These are phyloP conservation scores for Petrocephalus sullivani DNA, from an alignment of 2,797 vertebrate species.

Conservation along the genomic window DNA sequence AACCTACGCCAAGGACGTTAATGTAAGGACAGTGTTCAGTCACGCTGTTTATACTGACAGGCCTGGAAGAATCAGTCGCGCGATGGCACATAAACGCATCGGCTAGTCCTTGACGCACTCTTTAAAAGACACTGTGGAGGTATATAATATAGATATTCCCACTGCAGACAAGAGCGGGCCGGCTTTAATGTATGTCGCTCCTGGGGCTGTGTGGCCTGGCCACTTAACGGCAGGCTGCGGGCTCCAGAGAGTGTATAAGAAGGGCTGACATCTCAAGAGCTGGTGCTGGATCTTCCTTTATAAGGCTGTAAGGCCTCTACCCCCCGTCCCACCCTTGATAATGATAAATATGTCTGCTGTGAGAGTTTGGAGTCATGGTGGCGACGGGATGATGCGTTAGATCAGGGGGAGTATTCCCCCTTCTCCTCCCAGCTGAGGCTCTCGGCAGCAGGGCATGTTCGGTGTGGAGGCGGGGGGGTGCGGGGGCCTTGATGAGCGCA, in stretches of 20 bases:
- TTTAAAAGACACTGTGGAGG: neutral
- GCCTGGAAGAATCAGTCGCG: neutral
- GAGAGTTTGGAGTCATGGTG: neutral
- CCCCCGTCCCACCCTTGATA: neutral
- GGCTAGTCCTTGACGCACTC: neutral
- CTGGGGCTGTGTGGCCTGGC: neutral
- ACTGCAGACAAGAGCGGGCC: neutral
- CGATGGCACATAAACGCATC: neutral
- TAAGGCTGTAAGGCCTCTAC: neutral
- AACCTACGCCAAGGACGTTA: neutral
- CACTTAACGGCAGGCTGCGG: neutral
- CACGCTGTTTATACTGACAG: neutral
- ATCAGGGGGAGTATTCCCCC: neutral
- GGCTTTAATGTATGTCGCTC: neutral
- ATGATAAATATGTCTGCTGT: constrained; percentile 5
- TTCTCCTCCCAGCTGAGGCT: neutral
- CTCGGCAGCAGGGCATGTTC: neutral
- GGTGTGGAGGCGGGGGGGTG: neutral
- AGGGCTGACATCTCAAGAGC: neutral
- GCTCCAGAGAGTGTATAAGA: neutral
- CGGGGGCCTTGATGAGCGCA: neutral
- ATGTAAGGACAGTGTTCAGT: neutral
- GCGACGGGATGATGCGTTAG: neutral
- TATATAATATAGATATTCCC: neutral
- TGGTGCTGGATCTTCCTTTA: neutral